These are phyloP conservation scores for Cryptus viduatorius DNA, from an alignment of 2,888 invertebrate genomes.

Conservation along the genomic window DNA sequence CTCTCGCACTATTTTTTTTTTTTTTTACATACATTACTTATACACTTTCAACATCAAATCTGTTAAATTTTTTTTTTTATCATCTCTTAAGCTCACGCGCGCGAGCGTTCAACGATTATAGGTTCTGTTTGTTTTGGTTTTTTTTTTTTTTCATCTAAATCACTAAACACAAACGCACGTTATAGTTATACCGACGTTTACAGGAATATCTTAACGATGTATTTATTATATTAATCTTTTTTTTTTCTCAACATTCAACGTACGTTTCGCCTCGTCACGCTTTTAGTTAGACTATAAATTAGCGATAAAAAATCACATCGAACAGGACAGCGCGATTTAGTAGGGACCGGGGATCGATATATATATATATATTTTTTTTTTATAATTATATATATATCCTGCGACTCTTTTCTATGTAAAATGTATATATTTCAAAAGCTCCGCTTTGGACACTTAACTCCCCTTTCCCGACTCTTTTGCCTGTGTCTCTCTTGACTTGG, in stretches of 20 bases:
- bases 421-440: constrained; percentile 63
- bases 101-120: constrained; percentile 62
- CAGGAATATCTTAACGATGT: constrained; percentile 73
- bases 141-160: constrained; percentile 64
- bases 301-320: constrained; percentile 79
- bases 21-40: constrained; percentile 65
- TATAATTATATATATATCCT: constrained; percentile 45
- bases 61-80: constrained; percentile 63
- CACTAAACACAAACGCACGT: constrained; percentile 75
- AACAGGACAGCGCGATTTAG: constrained; percentile 75
- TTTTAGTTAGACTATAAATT: constrained; percentile 74
- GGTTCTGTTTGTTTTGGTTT: constrained; percentile 34
- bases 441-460: constrained; percentile 49
- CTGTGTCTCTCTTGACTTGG: constrained; percentile 34
- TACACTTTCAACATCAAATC: constrained; percentile 73
- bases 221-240: constrained; percentile 68
- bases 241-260: constrained; percentile 73
- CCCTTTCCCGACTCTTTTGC: constrained; percentile 23
- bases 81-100: constrained; percentile 43
- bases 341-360: constrained; percentile 66
- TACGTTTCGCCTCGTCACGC: constrained; percentile 69
- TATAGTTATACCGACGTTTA: constrained; percentile 71
- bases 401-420: constrained; percentile 53
- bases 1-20: constrained; percentile 42
- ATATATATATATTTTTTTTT: constrained; percentile 42